Evolutionary conservation across 2,113 vertebrate genomes (phyloP).

Genomic region (Mola mola): DNA sequence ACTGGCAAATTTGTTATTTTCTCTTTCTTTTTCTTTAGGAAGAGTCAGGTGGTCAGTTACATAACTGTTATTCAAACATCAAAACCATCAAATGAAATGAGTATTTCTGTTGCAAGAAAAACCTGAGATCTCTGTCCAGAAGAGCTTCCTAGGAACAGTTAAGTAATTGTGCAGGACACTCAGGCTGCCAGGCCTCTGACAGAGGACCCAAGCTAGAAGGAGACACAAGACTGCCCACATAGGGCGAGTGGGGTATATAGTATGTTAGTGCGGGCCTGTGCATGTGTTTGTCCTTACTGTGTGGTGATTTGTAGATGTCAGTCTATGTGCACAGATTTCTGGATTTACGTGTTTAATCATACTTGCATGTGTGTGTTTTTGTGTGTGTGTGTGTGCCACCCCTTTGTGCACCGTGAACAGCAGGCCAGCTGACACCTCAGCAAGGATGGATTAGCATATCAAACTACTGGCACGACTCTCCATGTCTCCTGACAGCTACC

Average conservation of each 20-base stretch:
- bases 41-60: slow-evolving; percentile 15
- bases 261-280: too few species aligned
- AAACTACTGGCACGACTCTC: slow-evolving; percentile 64
- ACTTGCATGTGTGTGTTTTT: not conserved
- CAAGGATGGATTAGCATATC: slow-evolving; percentile 73
- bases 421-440: slow-evolving; percentile 72
- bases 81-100: slow-evolving; percentile 16
- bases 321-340: not conserved
- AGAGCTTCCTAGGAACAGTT: too few species aligned
- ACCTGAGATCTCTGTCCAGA: too few species aligned
- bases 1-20: not conserved
- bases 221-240: too few species aligned
- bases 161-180: too few species aligned
- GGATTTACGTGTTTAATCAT: not conserved
- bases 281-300: too few species aligned
- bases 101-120: too few species aligned
- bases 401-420: slow-evolving; percentile 58
- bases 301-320: too few species aligned
- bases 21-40: not conserved
- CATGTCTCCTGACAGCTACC: slow-evolving; percentile 64
- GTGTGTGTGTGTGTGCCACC: slow-evolving; percentile 10
- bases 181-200: too few species aligned
- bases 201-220: too few species aligned
- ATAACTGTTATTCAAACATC: slow-evolving; percentile 33
- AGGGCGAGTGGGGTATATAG: too few species aligned